A percentile compares a stretch with the other conserved stretches of the same genome.
These are phyloP conservation scores for Telenomus remus DNA, from an alignment of 1,140 invertebrate species.

Conservation along the genomic window DNA sequence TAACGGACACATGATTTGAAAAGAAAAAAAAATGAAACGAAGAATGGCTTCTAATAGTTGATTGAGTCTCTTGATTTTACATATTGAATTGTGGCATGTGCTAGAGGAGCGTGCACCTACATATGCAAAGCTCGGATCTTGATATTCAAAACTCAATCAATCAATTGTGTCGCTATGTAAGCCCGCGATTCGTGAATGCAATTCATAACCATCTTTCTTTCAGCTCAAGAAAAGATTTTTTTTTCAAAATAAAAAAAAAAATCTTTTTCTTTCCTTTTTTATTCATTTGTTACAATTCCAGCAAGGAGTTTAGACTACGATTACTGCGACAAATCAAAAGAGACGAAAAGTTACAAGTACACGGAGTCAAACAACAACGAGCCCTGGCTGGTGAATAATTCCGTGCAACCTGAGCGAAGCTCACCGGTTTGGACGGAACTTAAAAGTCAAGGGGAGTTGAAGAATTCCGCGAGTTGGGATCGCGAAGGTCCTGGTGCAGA, in stretches of 20 bases:
- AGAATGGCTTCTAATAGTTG: background rate
- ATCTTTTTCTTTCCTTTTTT: no score
- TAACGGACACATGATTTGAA: no score
- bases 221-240: background rate
- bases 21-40: no score
- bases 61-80: constrained; percentile 60
- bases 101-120: constrained; percentile 14
- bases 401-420: constrained; percentile 53
- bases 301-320: constrained; percentile 26
- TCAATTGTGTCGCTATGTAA: constrained; percentile 69
- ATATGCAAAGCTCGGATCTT: constrained; percentile 42
- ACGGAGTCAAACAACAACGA: constrained; percentile 62
- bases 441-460: constrained; percentile 63
- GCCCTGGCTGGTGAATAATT: constrained; percentile 59
- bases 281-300: background rate
- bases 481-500: constrained; percentile 60
- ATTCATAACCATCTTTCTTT: constrained; percentile 61
- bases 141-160: constrained; percentile 65
- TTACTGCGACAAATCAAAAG: constrained; percentile 53
- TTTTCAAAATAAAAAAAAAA: no score
- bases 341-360: constrained; percentile 56
- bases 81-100: constrained; percentile 64
- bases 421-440: constrained; percentile 70
- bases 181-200: constrained; percentile 67
- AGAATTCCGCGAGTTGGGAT: constrained; percentile 64